Evolutionary conservation across 2,888 invertebrate species (phyloP), one percentile per base, ranked within the genome.

Genomic region (Tetrapedia diversipes): DNA sequence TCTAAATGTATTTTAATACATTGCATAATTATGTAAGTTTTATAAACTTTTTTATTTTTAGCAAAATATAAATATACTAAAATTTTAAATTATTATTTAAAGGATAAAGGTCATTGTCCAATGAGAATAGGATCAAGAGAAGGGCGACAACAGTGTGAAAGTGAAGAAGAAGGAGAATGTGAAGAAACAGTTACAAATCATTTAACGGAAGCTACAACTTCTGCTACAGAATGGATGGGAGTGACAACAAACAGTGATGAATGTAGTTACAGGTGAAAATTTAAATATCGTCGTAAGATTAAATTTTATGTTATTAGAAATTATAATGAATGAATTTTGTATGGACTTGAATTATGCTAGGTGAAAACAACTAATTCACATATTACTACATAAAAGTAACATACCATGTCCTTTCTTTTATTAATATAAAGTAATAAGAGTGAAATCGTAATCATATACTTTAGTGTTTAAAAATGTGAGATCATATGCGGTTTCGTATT

Each of bases 241-340:
- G 95, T 97, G 79, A 97, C 97, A 53, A 97, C 97, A 86, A 97
- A 97, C 92, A 97, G 97, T 87, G 96, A 96, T 88, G 96, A 96
- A 86, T 96, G 96, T 90, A 96, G 96, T 90, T 97, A 96, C 88
- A 96, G 91, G 91, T 91, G 73, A 59, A 59, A 65, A 27, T 41
- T 65, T 56, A 34, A n/a, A 16, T 39, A 16, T 10, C n/a, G 1
- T 24, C 16, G 14, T 22, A 2, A 11, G 32, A 49, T 60, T 11
- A 61, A 41, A 45, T 11, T 49, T 47, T 14, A 37, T 53, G 22
- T 14, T 10, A 66, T 65, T 43, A 6, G 0, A 6, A 22, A 39
- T 32, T 27, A 24, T 22, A 34, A 16, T 37, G 22, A 24, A 22
- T 37, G 37, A 39, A 16, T 16, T n/a, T 39, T 39, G 4, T 4